These are phyloP conservation scores for Bursaphelenchus mucronatus DNA, from an alignment of 1,140 invertebrate genomes.

Conservation along the genomic window DNA sequence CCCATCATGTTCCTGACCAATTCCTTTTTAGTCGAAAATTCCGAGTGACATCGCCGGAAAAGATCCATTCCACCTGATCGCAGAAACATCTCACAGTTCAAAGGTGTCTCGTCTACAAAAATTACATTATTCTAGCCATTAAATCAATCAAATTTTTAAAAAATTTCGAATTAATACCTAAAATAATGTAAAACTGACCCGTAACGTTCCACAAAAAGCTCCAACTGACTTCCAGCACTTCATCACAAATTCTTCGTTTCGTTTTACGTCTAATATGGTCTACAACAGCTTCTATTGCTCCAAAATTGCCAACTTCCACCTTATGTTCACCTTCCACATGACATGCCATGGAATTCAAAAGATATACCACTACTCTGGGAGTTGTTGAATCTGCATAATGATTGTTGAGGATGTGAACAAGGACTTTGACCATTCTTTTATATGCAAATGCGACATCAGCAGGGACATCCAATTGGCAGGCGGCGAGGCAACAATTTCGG, in stretches of 20 bases:
- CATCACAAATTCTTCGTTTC: conserved; percentile 71
- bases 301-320: conserved; percentile 78
- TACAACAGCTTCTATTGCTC: conserved; percentile 71
- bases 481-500: conserved; percentile 84
- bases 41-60: conserved; percentile 45
- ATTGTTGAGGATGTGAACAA: conserved; percentile 76
- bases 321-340: conserved; percentile 90
- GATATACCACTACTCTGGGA: conserved; percentile 85
- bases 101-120: conserved; percentile 55
- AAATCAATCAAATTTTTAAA: conserved; percentile 8
- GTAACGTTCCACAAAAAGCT: conserved; percentile 94
- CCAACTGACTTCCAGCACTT: conserved; percentile 94
- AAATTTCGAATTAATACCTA: conserved; percentile 11
- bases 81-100: conserved; percentile 55
- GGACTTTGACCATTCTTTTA: conserved; percentile 76
- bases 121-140: conserved; percentile 2
- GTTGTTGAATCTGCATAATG: conserved; percentile 82
- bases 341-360: conserved; percentile 89
- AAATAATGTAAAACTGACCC: conserved; percentile 53
- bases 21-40: conserved; percentile 48
- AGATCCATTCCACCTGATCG: conserved; percentile 44
- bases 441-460: conserved; percentile 91
- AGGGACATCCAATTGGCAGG: conserved; percentile 90
- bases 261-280: conserved; percentile 56
- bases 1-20: conserved; percentile 63